A percentile compares a stretch with the other conserved stretches of the same genome.
Conservation (phyloP, 2,113 vertebrate genomes). For the Dissostichus mawsoni region DNA sequence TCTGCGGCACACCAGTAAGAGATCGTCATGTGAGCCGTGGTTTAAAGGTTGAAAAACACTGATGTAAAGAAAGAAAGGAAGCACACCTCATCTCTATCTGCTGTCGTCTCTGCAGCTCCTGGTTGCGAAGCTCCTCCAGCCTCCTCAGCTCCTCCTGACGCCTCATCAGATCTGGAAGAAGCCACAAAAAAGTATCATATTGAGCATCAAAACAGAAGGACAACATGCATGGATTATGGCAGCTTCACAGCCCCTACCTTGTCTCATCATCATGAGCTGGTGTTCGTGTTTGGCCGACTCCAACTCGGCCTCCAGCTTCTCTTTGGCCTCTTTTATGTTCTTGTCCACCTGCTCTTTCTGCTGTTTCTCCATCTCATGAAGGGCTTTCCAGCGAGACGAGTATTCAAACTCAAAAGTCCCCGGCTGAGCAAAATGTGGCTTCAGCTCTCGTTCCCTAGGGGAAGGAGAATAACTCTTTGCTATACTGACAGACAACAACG, state of each 20-base stretch:
- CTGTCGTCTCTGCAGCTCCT: constrained; percentile 97
- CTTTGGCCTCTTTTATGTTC: constrained; percentile 95
- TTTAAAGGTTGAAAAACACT: too few species aligned
- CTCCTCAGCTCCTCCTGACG: constrained; percentile 96
- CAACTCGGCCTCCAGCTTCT: constrained; percentile 98
- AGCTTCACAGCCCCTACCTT: constrained; percentile 83
- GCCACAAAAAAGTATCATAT: background rate
- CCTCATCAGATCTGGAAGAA: constrained; percentile 93
- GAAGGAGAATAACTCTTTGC: background rate
- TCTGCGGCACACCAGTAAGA: too few species aligned
- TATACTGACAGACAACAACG: background rate
- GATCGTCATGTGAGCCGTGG: too few species aligned
- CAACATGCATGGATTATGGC: background rate
- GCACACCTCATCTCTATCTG: constrained; percentile 96
- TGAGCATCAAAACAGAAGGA: background rate
- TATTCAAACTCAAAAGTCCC: constrained; percentile 99
- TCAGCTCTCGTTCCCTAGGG: constrained; percentile 91
- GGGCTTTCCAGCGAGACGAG: constrained; percentile 97
- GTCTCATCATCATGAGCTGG: constrained; percentile 98
- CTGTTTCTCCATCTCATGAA: constrained; percentile 97
- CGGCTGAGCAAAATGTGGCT: constrained; percentile 94
- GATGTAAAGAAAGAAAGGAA: background rate
- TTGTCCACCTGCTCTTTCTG: constrained; percentile 95
- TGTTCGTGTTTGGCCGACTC: constrained; percentile 98
- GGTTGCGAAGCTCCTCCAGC: constrained; percentile 96